Percentiles rank a stretch among this genome's conserved stretches.
Evolutionary conservation across 2,797 vertebrate genomes (phyloP).

Genomic region (Gobionotothen gibberifrons): DNA sequence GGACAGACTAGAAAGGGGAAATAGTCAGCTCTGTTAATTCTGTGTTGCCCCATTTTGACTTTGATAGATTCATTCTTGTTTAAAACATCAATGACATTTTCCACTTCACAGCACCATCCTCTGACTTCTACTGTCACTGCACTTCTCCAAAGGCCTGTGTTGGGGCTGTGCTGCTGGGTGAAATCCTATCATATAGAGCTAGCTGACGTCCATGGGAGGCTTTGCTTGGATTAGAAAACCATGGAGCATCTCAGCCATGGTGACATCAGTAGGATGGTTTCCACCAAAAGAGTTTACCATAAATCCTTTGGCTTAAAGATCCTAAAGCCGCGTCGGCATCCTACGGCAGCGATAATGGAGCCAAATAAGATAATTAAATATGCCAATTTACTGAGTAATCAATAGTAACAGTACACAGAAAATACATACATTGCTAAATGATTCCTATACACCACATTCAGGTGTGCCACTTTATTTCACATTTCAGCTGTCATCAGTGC

Average conservation of each 20-base stretch:
- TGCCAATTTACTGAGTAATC: background rate
- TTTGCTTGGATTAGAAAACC: slow-evolving; percentile 57
- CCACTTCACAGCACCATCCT: slow-evolving; percentile 31
- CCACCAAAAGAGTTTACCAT: slow-evolving; percentile 26
- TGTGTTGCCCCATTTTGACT: slow-evolving; percentile 27
- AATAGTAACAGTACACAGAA: background rate
- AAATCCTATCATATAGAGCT: slow-evolving; percentile 52
- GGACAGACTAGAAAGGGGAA: slow-evolving; percentile 37
- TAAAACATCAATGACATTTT: slow-evolving; percentile 36
- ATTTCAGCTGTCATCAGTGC: slow-evolving; percentile 15
- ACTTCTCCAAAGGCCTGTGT: slow-evolving; percentile 17
- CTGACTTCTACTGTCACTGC: slow-evolving; percentile 39
- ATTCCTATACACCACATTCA: background rate
- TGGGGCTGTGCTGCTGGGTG: slow-evolving; percentile 23
- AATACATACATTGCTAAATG: no score
- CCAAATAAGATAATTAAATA: background rate
- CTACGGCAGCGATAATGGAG: slow-evolving; percentile 16
- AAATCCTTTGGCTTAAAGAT: slow-evolving; percentile 26
- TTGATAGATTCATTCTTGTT: slow-evolving; percentile 44
- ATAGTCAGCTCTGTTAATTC: slow-evolving; percentile 28
- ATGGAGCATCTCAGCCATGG: slow-evolving; percentile 29
- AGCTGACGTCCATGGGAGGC: slow-evolving; percentile 45
- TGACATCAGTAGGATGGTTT: slow-evolving; percentile 52
- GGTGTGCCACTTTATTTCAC: background rate
- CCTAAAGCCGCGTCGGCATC: slow-evolving; percentile 14